Conservation (phyloP, 2,797 vertebrate species). For the Pangasius sanitwongsei region DNA sequence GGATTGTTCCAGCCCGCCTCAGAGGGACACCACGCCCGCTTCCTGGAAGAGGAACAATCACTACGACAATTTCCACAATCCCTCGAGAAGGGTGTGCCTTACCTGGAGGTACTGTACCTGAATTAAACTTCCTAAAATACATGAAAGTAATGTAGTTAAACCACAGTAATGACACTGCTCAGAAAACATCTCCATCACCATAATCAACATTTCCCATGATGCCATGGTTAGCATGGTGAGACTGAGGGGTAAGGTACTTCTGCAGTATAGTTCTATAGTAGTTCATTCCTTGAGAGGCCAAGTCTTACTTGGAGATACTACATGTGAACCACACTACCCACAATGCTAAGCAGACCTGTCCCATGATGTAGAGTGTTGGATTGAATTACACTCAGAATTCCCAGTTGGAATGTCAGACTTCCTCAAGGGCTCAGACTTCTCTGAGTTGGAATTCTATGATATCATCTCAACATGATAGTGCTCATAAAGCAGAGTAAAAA, state of each 20-base stretch:
- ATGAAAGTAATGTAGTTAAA: neutral
- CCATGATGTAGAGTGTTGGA: neutral
- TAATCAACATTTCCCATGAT: neutral
- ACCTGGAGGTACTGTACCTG: slow-evolving; percentile 82
- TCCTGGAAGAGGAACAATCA: slow-evolving; percentile 88
- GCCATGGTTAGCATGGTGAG: neutral
- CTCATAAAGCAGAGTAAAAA: neutral
- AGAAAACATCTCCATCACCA: neutral
- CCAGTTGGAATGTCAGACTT: neutral
- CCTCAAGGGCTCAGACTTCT: neutral
- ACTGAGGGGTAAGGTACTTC: neutral
- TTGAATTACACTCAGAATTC: neutral
- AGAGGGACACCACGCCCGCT: slow-evolving; percentile 89
- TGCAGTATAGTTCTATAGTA: neutral
- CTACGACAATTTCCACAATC: slow-evolving; percentile 87
- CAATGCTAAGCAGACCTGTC: neutral
- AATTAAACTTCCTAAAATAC: neutral
- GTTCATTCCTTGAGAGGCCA: neutral
- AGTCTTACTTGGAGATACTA: neutral
- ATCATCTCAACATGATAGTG: neutral
- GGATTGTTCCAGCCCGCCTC: slow-evolving; percentile 94
- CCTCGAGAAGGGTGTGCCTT: slow-evolving; percentile 92
- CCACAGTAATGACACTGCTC: neutral
- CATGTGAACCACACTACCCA: neutral
- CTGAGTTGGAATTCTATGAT: neutral